These are phyloP conservation scores for Nephrocerus scutellatus DNA, from an alignment of 2,888 invertebrate genomes.

Conservation along the genomic window DNA sequence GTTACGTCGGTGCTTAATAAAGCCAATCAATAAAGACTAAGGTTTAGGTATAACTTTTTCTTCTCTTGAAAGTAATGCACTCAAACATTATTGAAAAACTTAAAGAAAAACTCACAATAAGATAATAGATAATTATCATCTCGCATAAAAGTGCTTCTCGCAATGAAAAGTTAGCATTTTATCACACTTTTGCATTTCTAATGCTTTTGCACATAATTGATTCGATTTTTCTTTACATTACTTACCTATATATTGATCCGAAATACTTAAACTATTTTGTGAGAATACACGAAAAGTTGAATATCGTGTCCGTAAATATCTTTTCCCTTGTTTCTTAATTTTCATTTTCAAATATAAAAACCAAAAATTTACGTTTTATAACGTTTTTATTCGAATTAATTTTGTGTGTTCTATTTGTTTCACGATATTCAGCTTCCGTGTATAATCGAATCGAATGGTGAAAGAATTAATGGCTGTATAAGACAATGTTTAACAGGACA, in stretches of 20 bases:
- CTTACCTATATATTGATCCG: slow-evolving; percentile 1
- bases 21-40: too few relatives aligned
- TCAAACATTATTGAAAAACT: too few relatives aligned
- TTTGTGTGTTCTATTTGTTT: slow-evolving; percentile 30
- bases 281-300: slow-evolving; percentile 46
- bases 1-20: too few relatives aligned
- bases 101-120: too few relatives aligned
- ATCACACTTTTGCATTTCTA: background rate
- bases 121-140: too few relatives aligned
- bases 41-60: too few relatives aligned
- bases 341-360: slow-evolving; percentile 18
- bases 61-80: too few relatives aligned
- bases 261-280: slow-evolving; percentile 13
- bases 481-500: slow-evolving; percentile 51
- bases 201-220: background rate
- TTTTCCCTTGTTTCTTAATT: slow-evolving; percentile 21
- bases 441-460: slow-evolving; percentile 49
- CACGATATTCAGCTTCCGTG: slow-evolving; percentile 49
- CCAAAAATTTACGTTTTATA: slow-evolving; percentile 17
- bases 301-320: slow-evolving; percentile 36
- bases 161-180: slow-evolving; percentile 1
- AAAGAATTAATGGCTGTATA: slow-evolving; percentile 49
- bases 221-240: background rate
- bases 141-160: background rate
- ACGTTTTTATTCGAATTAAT: slow-evolving; percentile 19